Evolutionary conservation across 2,113 vertebrate genomes (phyloP), one percentile per base, ranked within the genome.

Genomic region (Megaceryle maxima): DNA sequence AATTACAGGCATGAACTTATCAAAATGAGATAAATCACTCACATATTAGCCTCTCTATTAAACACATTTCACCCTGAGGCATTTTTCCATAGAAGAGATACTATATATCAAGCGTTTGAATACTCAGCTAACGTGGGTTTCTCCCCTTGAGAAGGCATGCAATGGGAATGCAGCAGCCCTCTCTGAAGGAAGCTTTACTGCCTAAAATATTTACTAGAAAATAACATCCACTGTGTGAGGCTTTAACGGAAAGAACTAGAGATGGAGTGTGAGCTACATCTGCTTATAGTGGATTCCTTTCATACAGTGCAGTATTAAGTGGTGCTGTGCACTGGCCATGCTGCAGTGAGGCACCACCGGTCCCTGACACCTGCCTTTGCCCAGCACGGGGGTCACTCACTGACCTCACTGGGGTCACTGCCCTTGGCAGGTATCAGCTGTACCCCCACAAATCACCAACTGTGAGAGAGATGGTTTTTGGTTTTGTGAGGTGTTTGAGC

Each of bases 21-120:
- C 67, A 95, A 94, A 96, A 96, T 92, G 92, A 97, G 91, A 97
- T 97, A 96, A 97, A 97, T 97, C 93, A 94, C 85, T 84, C 87
- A 64, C 77, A 25, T 84, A 94, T 96, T 97, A 96, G 90, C 89
- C 70, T 94, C 89, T 94, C 91, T 97, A 94, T 97, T 96, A 97
- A 97, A 95, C 88, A 90, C 94, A 94, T 90, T 92, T 94, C 93
- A 87, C 91, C 97, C 80, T 2, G 41, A 96, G 95, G 96, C 96
- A 91, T 81, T 94, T 96, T 97, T 92, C 89, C 87, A 73, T 44
- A 68, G 73, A 90, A 72, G 64, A 95, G 89, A 67, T 50, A 67
- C 89, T 64, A 85, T 94, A 93, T 62, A 96, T 96, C 95, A 96
- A 83, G 33, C 9, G 2, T 76, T 56, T 62, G 73, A 85, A 39